Evolutionary conservation across 1,140 invertebrate species (phyloP).

Genomic region (Dufourea novaeangliae): DNA sequence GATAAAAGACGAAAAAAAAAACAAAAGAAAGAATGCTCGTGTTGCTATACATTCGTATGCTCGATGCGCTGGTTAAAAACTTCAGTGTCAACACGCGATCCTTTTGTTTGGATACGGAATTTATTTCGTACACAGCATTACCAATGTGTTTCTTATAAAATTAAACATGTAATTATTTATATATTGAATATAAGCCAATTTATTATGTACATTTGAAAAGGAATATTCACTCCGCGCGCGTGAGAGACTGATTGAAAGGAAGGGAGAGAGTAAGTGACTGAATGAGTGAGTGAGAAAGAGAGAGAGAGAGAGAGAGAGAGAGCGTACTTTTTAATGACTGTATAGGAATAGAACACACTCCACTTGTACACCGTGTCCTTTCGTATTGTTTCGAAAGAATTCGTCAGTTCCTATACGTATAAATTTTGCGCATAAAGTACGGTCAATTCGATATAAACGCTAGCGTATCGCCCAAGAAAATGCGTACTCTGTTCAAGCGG

Average conservation of each 20-base stretch:
- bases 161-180: slow-evolving; percentile 59
- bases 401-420: slow-evolving; percentile 59
- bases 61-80: slow-evolving; percentile 46
- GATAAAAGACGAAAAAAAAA: slow-evolving; percentile 51
- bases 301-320: not conserved
- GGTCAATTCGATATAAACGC: slow-evolving; percentile 51
- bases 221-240: slow-evolving; percentile 49
- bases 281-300: not conserved
- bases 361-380: slow-evolving; percentile 58
- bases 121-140: slow-evolving; percentile 42
- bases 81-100: slow-evolving; percentile 26
- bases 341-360: slow-evolving; percentile 66
- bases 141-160: slow-evolving; percentile 60
- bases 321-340: slow-evolving; percentile 67
- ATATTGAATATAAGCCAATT: slow-evolving; percentile 52
- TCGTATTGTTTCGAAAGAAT: slow-evolving; percentile 59
- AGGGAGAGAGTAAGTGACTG: not conserved
- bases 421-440: slow-evolving; percentile 52
- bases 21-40: slow-evolving; percentile 53
- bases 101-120: too few relatives aligned
- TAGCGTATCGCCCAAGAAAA: slow-evolving; percentile 24
- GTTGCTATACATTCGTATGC: slow-evolving; percentile 67
- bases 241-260: not conserved
- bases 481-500: slow-evolving; percentile 48
- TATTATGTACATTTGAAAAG: slow-evolving; percentile 57